These are phyloP conservation scores for Stegodyphus dumicola DNA, from an alignment of 1,140 invertebrate genomes.

Conservation along the genomic window DNA sequence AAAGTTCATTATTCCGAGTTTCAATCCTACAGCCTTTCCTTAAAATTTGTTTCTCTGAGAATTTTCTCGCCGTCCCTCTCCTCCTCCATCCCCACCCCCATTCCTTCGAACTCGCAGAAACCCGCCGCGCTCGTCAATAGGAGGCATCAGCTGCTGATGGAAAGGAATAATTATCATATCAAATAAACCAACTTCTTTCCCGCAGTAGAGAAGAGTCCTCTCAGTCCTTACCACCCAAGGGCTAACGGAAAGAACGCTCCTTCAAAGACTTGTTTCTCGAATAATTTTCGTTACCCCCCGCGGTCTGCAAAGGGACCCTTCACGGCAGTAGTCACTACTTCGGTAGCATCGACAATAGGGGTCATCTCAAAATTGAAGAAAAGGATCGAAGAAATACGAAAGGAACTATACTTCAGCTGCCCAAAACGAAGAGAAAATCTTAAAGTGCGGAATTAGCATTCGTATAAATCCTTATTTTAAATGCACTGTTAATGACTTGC, in stretches of 20 bases:
- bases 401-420: too few species aligned
- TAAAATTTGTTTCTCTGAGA: too few species aligned
- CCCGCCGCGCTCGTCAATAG: slow-evolving; percentile 6
- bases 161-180: slow-evolving; percentile 59
- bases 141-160: slow-evolving; percentile 39
- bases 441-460: too few species aligned
- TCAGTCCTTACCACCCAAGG: slow-evolving; percentile 38
- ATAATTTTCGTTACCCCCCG: slow-evolving; percentile 46
- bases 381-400: not conserved
- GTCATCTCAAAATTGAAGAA: not conserved
- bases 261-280: slow-evolving; percentile 58
- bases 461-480: too few species aligned
- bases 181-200: slow-evolving; percentile 52
- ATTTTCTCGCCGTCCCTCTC: too few species aligned
- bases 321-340: slow-evolving; percentile 17
- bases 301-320: slow-evolving; percentile 29
- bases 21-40: too few species aligned
- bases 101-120: not conserved
- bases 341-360: slow-evolving; percentile 17
- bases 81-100: not conserved
- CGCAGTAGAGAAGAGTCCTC: slow-evolving; percentile 1
- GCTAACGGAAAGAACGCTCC: slow-evolving; percentile 15
- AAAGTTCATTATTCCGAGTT: too few species aligned
- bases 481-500: too few species aligned
- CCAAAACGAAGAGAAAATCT: too few species aligned